Evolutionary conservation across 1,140 invertebrate genomes (phyloP).

Genomic region (Leguminivora glycinivorella): DNA sequence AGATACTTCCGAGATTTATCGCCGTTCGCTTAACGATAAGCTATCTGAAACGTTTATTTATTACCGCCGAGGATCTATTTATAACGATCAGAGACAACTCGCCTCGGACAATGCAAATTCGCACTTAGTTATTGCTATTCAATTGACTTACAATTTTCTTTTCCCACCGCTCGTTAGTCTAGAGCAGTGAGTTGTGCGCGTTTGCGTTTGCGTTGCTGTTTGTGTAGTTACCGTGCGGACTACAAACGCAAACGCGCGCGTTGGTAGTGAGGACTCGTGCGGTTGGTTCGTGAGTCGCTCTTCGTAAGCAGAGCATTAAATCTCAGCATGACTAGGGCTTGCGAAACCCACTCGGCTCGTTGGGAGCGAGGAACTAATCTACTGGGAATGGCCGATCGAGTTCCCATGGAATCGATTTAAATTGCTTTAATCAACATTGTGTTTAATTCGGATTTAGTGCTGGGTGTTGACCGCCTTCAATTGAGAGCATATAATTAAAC

Average conservation of each 20-base stretch:
- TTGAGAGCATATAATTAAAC: not conserved
- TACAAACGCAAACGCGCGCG: slow-evolving; percentile 39
- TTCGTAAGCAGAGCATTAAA: slow-evolving; percentile 55
- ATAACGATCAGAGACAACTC: slow-evolving; percentile 51
- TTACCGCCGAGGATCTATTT: slow-evolving; percentile 49
- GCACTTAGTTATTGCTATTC: slow-evolving; percentile 49
- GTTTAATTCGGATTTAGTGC: slow-evolving; percentile 28
- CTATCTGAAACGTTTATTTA: slow-evolving; percentile 56
- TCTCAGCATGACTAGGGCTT: slow-evolving; percentile 54
- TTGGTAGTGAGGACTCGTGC: slow-evolving; percentile 35
- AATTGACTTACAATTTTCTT: slow-evolving; percentile 45
- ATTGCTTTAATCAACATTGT: slow-evolving; percentile 44
- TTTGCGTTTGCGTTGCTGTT: slow-evolving; percentile 36
- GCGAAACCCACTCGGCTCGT: slow-evolving; percentile 46
- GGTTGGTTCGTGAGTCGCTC: slow-evolving; percentile 48
- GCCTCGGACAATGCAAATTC: slow-evolving; percentile 58
- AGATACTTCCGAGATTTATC: slow-evolving; percentile 54
- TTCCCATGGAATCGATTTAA: slow-evolving; percentile 56
- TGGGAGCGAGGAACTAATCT: slow-evolving; percentile 50
- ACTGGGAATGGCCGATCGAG: slow-evolving; percentile 48
- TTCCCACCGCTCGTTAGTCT: slow-evolving; percentile 44
- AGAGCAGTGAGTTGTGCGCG: not conserved
- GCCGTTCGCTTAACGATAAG: slow-evolving; percentile 49
- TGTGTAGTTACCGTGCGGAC: slow-evolving; percentile 29
- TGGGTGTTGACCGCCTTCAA: not conserved